phyloP scores from a whole-genome alignment of 2,888 invertebrate genomes.

The Hartigia nigra region DNA sequence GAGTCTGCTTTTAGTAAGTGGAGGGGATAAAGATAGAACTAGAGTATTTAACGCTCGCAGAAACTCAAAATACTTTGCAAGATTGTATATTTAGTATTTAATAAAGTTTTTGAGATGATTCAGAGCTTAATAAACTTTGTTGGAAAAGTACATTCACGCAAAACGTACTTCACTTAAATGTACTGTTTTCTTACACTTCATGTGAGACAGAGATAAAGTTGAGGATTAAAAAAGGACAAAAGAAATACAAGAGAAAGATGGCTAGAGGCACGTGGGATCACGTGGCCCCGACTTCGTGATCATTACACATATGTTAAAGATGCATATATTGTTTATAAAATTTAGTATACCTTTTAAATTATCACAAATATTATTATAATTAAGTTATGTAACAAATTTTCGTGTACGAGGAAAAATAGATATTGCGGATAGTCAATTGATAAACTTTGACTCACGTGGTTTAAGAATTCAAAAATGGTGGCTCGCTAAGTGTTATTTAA shows the following conservation, averaged over 20 bases:
- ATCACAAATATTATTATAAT: not conserved
- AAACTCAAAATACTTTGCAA: not conserved
- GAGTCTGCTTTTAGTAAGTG: not conserved
- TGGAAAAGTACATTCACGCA: not conserved
- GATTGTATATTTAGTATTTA: not conserved
- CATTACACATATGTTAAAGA: not conserved
- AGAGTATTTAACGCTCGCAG: not conserved
- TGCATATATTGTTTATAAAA: not conserved
- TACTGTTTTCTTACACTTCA: not conserved
- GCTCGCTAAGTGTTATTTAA: not conserved
- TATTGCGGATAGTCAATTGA: not conserved
- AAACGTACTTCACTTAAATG: not conserved
- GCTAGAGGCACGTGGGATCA: conserved; percentile 55
- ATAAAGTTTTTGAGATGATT: not conserved
- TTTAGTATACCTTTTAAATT: not conserved
- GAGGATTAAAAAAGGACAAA: not conserved
- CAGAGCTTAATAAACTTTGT: not conserved
- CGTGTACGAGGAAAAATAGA: not conserved
- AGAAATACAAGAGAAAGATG: conserved; percentile 25
- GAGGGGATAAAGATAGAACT: not conserved
- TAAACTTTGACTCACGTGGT: not conserved
- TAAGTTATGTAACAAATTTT: not conserved
- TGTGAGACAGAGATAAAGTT: conserved; percentile 28
- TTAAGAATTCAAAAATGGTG: not conserved
- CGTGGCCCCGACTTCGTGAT: conserved; percentile 42